Conservation (phyloP, 2,797 vertebrate genomes). For the Chelidonichthys spinosus region DNA sequence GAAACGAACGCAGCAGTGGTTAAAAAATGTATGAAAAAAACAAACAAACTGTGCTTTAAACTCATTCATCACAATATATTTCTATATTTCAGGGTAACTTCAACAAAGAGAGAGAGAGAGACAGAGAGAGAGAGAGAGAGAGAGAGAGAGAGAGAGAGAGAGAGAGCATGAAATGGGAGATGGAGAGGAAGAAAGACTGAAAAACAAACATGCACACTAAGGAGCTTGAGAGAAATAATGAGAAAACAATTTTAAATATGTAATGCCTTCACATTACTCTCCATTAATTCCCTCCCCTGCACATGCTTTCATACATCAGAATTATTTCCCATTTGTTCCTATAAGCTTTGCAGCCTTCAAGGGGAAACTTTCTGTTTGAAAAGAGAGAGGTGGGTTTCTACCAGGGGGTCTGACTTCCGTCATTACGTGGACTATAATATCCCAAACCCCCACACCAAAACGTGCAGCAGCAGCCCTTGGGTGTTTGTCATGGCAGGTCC, state of each 20-base stretch:
- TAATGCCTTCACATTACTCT: conserved; percentile 50
- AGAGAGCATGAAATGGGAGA: conserved; percentile 13
- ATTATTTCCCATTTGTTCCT: conserved; percentile 32
- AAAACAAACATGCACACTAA: conserved; percentile 13
- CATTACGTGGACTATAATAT: conserved; percentile 44
- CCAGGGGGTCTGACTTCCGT: conserved; percentile 26
- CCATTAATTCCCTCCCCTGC: conserved; percentile 41
- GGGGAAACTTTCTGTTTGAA: conserved; percentile 6
- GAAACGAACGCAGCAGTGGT: conserved; percentile 10
- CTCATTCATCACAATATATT: conserved; percentile 49
- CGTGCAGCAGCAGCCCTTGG: conserved; percentile 53
- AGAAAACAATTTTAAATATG: conserved; percentile 52
- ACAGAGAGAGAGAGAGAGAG: background rate
- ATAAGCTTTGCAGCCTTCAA: conserved; percentile 18
- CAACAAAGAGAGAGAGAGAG: conserved; percentile 14
- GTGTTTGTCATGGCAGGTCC: conserved; percentile 72
- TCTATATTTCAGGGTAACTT: conserved; percentile 39
- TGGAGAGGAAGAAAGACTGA: conserved; percentile 6
- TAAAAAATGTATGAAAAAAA: conserved; percentile 8
- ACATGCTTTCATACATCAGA: conserved; percentile 27
- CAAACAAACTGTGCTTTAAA: conserved; percentile 22
- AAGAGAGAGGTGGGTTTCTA: conserved; percentile 6
- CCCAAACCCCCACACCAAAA: conserved; percentile 25
- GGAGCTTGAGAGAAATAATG: conserved; percentile 43
- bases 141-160: no score